Evolutionary conservation across 2,888 invertebrate species (phyloP).

Genomic region (Orthosia gracilis): DNA sequence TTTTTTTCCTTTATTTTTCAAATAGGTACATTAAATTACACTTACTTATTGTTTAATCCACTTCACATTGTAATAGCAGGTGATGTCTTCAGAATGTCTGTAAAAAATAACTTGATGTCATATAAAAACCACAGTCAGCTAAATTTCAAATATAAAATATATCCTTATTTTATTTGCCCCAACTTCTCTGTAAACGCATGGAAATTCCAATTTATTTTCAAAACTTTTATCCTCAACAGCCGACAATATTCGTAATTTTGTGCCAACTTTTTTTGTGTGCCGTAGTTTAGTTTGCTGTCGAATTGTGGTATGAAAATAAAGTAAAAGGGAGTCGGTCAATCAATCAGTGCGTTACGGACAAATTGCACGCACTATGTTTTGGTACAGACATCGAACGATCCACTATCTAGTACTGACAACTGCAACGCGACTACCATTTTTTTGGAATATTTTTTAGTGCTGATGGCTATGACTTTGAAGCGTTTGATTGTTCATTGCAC

Average conservation of each 20-base stretch:
- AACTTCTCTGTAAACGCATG: slow-evolving; percentile 36
- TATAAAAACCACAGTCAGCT: background rate
- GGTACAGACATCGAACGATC: slow-evolving; percentile 22
- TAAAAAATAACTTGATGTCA: background rate
- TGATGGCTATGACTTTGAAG: background rate
- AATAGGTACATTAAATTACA: too few relatives aligned
- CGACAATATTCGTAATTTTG: slow-evolving; percentile 47
- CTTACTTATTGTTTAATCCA: background rate
- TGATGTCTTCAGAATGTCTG: too few relatives aligned
- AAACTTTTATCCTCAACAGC: slow-evolving; percentile 39
- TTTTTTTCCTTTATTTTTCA: too few relatives aligned
- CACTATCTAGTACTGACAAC: slow-evolving; percentile 27
- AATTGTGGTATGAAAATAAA: slow-evolving; percentile 52
- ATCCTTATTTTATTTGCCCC: slow-evolving; percentile 10
- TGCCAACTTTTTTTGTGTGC: slow-evolving; percentile 42
- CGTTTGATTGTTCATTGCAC: background rate
- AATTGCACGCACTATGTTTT: slow-evolving; percentile 55
- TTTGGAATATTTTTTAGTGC: background rate
- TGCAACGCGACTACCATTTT: background rate
- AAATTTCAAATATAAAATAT: slow-evolving; percentile 14
- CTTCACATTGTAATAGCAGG: too few relatives aligned
- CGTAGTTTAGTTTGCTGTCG: slow-evolving; percentile 45
- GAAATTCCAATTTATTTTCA: slow-evolving; percentile 42
- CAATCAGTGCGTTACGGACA: slow-evolving; percentile 56
- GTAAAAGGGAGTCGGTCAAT: slow-evolving; percentile 53